A percentile compares a stretch with the other conserved stretches of the same genome.
phyloP scores from a whole-genome alignment of 2,888 invertebrate species.

The Nemoura dubitans region DNA sequence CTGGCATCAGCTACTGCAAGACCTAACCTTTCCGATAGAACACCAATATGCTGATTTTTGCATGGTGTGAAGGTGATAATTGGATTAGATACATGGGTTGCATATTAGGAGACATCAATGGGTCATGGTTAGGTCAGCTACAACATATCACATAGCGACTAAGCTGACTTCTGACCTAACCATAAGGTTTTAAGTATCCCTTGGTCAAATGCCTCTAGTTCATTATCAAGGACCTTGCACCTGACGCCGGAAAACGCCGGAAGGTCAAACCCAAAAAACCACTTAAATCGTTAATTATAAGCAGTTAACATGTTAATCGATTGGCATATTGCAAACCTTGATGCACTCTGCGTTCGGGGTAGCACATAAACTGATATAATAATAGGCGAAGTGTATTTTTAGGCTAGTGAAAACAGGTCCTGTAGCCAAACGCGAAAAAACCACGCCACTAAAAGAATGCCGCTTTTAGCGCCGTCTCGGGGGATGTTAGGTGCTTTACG shows the following conservation, averaged over 20 bases:
- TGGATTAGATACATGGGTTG: neutral
- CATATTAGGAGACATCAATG: neutral
- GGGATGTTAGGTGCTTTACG: neutral
- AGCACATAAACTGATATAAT: slow-evolving; percentile 40
- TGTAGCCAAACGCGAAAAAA: slow-evolving; percentile 36
- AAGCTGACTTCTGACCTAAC: neutral
- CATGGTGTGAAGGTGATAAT: neutral
- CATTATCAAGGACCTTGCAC: neutral
- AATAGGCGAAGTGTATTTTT: slow-evolving; percentile 49
- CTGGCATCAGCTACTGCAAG: neutral
- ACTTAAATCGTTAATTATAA: neutral
- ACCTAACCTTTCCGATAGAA: neutral
- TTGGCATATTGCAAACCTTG: slow-evolving; percentile 12
- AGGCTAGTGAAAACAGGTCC: slow-evolving; percentile 49
- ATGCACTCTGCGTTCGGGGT: slow-evolving; percentile 34
- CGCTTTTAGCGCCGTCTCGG: neutral
- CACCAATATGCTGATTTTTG: neutral
- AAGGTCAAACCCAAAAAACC: neutral
- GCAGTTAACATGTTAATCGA: neutral
- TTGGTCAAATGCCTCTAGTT: neutral
- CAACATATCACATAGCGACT: neutral
- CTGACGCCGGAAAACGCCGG: slow-evolving; percentile 5
- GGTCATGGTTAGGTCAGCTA: neutral
- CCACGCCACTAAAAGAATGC: slow-evolving; percentile 23
- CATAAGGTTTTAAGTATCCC: neutral